Evolutionary conservation across 2,113 vertebrate species (phyloP), one percentile per base, ranked within the genome.

Genomic region (Rattus rattus): DNA sequence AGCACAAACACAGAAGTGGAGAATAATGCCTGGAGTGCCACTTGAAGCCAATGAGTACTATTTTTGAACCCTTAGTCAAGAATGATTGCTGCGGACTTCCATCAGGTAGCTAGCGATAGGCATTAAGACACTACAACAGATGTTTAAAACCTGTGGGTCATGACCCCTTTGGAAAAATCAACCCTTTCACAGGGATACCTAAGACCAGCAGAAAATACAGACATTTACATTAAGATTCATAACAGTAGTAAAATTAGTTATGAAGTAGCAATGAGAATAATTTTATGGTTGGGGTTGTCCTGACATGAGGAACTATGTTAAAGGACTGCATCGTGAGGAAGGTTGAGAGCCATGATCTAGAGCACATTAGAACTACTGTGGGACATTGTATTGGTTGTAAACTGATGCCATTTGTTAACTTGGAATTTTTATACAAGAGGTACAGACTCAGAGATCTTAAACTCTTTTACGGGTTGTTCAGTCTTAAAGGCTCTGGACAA

Each of bases 1-100:
- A 96, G 36, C 33, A 93, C 26, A 93, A 96, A 30, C 67, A 94
- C 94, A 93, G 87, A 90, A 77, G 28, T 88, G 79, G 33, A 54
- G 19, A 80, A 36, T 92, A 73, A 95, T 1, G 61, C 5, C 54
- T 65, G 91, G 95, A 91, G 56, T 91, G 88, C 26, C n/a, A 79
- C 28, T 65, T 36, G 56, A 39, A 39, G 28, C 88, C 92, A 95
- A 94, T 76, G 79, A 90, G 67, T 56, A 94, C 65, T 43, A 43
- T 24, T 17, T 30, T 88, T 92, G 90, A 95, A 96, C 87, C 36
- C 30, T 90, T 89, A 67, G 4, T 9, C 47, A 16, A 70, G 56
- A 83, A 59, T 79, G 22, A 54, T 72, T 69, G 17, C 61, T 92
- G 36, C 76, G 79, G 3, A 56, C 11, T 33, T 79, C 17, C 52